Base-by-base conservation (phyloP, 1,140 invertebrate genomes). In the Temnothorax nylanderi region DNA sequence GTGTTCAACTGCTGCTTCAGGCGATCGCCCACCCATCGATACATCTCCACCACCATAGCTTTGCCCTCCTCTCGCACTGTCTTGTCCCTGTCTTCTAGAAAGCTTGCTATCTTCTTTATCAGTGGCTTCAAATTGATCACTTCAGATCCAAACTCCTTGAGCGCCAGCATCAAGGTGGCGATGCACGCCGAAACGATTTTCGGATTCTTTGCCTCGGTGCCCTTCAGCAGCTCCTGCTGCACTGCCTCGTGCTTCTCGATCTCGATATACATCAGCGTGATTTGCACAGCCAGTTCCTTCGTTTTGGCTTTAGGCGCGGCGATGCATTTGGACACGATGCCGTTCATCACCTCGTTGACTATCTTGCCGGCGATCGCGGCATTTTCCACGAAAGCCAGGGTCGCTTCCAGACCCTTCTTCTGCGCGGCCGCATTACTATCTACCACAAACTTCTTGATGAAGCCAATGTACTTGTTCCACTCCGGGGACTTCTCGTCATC, bases 401-500 rank as follows among this genome's bases (percentile, higher is more conserved):
- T 97, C 18, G 98, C 98, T 94, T 99, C 98, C 86, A 99, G 94
- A 41, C 98, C 99, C 96, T 99, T 99, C 94, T 99, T 99, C 95
- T 99, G 99, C 1, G 99, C 99, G 41, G 98, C 97, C 51, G 97
- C 99, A 97, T 99, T 99, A 85, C 97, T 98, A 93, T 99, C 99
- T 7, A 97, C 96, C 0, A 99, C 98, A 96, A 99, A 98, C 95
- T 99, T 99, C 93, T 99, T 99, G 51, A 99, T 96, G n/a, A 99
- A 95, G 5, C 98, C 97, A 1, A 98, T 95, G 95, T 98, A 99
- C 94, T 99, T 99, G 82, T 97, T 97, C 97, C 99, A 99, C 93
- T 99, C 99, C 1, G 98, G 97, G 65, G 98, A 98, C 93, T 99
- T 99, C 93, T 99, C 98, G 96, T 99, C 98, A 86, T 97, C 97